A percentile compares a stretch with the other conserved stretches of the same genome.
phyloP scores from a whole-genome alignment of 2,113 vertebrate genomes.

The Mastomys natalensis region DNA sequence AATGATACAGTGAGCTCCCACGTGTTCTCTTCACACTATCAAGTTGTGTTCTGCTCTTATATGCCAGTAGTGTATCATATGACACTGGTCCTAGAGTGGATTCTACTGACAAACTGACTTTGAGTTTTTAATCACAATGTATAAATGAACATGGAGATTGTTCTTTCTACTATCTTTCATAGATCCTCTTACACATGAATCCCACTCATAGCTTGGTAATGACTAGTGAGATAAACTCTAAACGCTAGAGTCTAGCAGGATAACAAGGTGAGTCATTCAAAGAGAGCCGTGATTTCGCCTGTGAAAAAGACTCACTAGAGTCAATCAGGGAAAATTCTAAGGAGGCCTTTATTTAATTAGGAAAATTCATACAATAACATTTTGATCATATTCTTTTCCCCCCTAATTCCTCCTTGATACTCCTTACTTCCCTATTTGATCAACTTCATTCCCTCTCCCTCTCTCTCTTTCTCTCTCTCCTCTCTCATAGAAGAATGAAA shows the following conservation, averaged over 20 bases:
- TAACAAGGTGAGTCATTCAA: neutral
- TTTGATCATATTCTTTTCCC: neutral
- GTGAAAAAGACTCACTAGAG: neutral
- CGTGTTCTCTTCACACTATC: slow-evolving; percentile 81
- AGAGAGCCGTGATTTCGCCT: neutral
- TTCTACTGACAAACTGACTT: slow-evolving; percentile 22
- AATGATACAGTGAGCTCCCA: slow-evolving; percentile 81
- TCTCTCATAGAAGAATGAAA: no score
- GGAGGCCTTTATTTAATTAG: no score
- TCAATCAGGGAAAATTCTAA: neutral
- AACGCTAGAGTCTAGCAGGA: neutral
- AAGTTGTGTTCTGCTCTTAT: slow-evolving; percentile 69
- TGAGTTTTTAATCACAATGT: neutral
- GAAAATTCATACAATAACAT: neutral
- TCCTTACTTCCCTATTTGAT: neutral
- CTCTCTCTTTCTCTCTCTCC: neutral
- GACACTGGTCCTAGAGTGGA: slow-evolving; percentile 63
- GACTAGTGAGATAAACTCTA: neutral
- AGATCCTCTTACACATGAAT: neutral
- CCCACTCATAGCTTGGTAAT: no score
- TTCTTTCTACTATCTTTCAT: slow-evolving; percentile 12
- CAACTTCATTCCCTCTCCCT: neutral
- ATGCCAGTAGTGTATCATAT: slow-evolving; percentile 43
- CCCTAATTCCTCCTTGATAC: neutral
- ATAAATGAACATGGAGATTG: slow-evolving; percentile 45